Evolutionary conservation across 1,140 invertebrate genomes (phyloP), one percentile per base, ranked within the genome.

Genomic region (Cydia fagiglandana): DNA sequence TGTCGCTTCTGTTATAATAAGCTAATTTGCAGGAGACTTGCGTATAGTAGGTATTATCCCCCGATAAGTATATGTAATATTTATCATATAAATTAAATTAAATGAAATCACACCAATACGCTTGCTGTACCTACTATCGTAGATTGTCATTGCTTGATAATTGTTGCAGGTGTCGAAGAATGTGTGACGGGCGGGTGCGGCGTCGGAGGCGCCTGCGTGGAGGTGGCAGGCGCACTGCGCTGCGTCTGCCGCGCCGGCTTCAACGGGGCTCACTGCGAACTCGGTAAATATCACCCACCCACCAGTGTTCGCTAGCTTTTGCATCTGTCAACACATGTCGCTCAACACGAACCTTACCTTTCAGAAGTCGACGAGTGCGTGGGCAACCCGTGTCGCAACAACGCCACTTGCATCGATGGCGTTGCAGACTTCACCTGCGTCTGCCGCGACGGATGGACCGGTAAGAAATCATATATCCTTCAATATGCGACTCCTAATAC

Each of bases 291-390:
- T 91, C 95, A 61, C 0, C 15, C 20, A 24, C 20, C 15, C 20
- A 24, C 20, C 10, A 24, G 0, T 61, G 20, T 17, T 56, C n/a
- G 7, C n/a, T 56, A 56, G 7, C 4, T 61, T 20, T 0, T 61
- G 2, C 12, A 24, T 24, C 20, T 10, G 15, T 98, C 97, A 86
- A 95, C 96, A 45, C 2, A 47, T 47, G 45, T 47, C 45, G 12
- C 45, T 47, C 12, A 47, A 13, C 45, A 15, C 17, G 6, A 24
- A 24, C 20, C 4, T 24, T 66, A n/a, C 4, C 20, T 87, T 73
- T 95, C 96, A 85, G 96, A 97, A 83, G 94, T 96, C n/a, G 96
- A 97, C 85, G 96, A 96, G 81, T 97, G 96, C 89, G 95, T 95
- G 76, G 94, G 94, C 12, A 95, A 96, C 78, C 98, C 98, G 0